Evolutionary conservation across 2,888 invertebrate species (phyloP).

Genomic region (Lottia gigantea): DNA sequence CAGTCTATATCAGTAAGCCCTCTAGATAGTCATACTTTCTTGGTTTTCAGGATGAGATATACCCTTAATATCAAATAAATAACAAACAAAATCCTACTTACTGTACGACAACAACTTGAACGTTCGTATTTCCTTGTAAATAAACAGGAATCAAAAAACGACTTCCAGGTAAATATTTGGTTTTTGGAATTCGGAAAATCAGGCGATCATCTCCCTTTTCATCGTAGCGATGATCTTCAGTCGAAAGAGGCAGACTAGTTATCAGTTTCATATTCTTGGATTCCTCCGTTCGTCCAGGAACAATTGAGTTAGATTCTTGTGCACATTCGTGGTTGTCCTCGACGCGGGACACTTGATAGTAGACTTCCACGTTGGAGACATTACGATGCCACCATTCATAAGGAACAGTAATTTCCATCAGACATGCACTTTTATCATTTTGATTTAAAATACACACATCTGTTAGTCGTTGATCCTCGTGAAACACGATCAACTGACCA

Average conservation of each 20-base stretch:
- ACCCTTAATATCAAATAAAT: no score
- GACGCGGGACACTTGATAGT: constrained; percentile 81
- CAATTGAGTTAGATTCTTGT: constrained; percentile 54
- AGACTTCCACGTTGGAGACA: constrained; percentile 77
- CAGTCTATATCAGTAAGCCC: no score
- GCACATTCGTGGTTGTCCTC: constrained; percentile 60
- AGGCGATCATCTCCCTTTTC: constrained; percentile 87
- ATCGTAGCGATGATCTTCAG: constrained; percentile 73
- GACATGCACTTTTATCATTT: constrained; percentile 82
- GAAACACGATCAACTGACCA: constrained; percentile 64
- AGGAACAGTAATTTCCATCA: constrained; percentile 88
- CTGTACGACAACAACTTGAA: constrained; percentile 86
- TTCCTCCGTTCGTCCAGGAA: constrained; percentile 41
- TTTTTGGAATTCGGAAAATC: constrained; percentile 86
- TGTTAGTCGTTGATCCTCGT: constrained; percentile 74
- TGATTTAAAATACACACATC: constrained; percentile 94
- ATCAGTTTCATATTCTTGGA: constrained; percentile 39
- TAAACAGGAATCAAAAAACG: constrained; percentile 91
- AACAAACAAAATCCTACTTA: constrained; percentile 68
- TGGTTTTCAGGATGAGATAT: no score
- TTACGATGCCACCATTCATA: constrained; percentile 84
- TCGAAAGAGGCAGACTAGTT: constrained; percentile 39
- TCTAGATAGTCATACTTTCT: no score
- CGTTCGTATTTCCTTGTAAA: constrained; percentile 71
- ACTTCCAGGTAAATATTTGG: constrained; percentile 88